A percentile compares a stretch with the other conserved stretches of the same genome.
Evolutionary conservation across 2,113 vertebrate species (phyloP).

Genomic region (Tragelaphus imberbis): DNA sequence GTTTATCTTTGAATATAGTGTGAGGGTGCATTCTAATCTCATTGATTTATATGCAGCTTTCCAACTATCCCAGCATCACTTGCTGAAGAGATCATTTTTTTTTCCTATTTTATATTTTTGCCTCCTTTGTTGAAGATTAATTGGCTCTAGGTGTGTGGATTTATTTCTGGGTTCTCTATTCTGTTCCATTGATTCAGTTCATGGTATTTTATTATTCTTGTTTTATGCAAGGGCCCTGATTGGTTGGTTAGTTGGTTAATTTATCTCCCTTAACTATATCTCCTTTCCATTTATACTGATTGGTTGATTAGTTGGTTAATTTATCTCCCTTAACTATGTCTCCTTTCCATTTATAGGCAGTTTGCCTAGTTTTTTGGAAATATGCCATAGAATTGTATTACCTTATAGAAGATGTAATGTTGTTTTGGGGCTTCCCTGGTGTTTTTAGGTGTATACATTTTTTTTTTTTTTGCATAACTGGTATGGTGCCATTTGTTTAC

Average conservation of each 20-base stretch:
- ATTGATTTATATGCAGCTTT: not conserved
- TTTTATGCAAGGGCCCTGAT: not conserved
- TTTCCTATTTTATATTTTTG: not conserved
- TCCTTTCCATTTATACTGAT: not conserved
- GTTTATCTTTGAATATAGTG: not conserved
- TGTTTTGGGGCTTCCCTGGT: not conserved
- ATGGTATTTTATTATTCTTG: not conserved
- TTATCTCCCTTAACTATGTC: not conserved
- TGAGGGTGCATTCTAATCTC: not conserved
- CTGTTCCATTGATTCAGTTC: not conserved
- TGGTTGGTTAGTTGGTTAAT: not conserved
- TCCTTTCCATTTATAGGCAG: not conserved
- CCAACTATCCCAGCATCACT: not conserved
- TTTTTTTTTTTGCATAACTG: not conserved
- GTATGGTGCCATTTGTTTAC: not conserved
- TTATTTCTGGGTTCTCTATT: not conserved
- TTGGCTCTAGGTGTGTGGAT: not conserved
- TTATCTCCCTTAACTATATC: not conserved
- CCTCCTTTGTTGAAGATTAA: not conserved
- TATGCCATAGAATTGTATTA: not conserved
- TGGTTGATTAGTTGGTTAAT: not conserved
- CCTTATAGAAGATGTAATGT: not conserved
- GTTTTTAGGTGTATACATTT: not conserved
- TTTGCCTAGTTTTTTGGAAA: slow-evolving; percentile 1
- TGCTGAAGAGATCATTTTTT: not conserved